Evolutionary conservation across 2,113 vertebrate genomes (phyloP).

Genomic region (Meles meles): DNA sequence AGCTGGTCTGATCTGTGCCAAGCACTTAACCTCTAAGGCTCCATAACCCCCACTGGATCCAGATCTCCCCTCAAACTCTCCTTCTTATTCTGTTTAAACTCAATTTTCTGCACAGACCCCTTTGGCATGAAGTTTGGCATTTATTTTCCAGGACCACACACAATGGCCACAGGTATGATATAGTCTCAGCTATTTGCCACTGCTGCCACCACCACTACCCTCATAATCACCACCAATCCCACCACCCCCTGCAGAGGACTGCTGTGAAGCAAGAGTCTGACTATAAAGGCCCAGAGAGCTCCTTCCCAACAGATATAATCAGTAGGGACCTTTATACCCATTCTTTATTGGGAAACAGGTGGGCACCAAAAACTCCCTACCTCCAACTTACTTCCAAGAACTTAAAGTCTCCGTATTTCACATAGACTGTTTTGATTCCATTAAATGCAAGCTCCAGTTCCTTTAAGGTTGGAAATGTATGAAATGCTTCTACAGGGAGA

Average conservation of each 20-base stretch:
- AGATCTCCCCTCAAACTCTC: neutral
- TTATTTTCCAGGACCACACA: neutral
- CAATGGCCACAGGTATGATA: neutral
- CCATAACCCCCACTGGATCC: neutral
- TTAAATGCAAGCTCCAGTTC: conserved; percentile 89
- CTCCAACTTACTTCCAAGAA: conserved; percentile 85
- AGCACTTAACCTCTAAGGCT: neutral
- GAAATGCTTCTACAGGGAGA: conserved; percentile 81
- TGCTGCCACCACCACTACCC: neutral
- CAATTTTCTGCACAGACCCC: neutral
- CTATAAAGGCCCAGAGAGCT: neutral
- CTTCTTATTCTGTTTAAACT: neutral
- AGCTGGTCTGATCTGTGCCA: neutral
- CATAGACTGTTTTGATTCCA: conserved; percentile 78
- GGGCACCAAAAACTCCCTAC: conserved; percentile 4
- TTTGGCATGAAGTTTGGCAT: neutral
- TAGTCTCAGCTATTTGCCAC: neutral
- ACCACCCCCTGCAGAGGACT: neutral
- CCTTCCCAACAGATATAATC: neutral
- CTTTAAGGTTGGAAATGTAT: conserved; percentile 84
- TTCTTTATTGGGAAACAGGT: neutral
- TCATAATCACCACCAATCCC: neutral
- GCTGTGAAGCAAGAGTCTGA: neutral
- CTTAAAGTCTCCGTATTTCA: conserved; percentile 85
- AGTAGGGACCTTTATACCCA: neutral